Percentiles rank a stretch among this genome's conserved stretches.
Evolutionary conservation across 2,113 vertebrate species (phyloP).

Genomic region (Esox niger): DNA sequence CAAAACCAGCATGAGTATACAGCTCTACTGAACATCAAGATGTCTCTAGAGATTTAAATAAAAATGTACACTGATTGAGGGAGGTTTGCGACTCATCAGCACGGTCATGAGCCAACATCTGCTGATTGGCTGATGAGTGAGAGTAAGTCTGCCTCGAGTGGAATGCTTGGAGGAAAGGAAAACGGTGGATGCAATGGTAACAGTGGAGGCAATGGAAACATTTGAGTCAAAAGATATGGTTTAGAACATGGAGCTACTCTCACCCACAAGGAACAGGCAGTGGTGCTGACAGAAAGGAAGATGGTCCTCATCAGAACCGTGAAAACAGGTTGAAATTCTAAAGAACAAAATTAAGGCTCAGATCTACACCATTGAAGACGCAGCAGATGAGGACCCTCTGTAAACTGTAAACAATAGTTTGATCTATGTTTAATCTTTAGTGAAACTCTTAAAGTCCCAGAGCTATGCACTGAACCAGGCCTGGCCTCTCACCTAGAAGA

Average conservation of each 20-base stretch:
- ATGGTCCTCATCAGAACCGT: not conserved
- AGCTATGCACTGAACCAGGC: too few relatives aligned
- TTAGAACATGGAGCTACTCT: not conserved
- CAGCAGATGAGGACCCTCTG: conserved; percentile 34
- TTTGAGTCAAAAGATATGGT: too few relatives aligned
- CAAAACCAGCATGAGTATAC: conserved; percentile 56
- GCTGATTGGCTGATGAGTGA: conserved; percentile 1
- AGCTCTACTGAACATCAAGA: conserved; percentile 56
- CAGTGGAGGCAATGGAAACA: not conserved
- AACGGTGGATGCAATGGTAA: not conserved
- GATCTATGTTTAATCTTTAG: too few relatives aligned
- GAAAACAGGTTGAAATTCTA: conserved; percentile 5
- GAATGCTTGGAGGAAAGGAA: not conserved
- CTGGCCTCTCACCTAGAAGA: too few relatives aligned
- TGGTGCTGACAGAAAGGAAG: conserved; percentile 4
- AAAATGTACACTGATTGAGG: conserved; percentile 63
- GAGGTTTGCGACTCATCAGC: conserved; percentile 44
- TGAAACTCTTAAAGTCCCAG: too few relatives aligned
- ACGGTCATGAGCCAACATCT: conserved; percentile 28
- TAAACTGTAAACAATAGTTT: too few relatives aligned
- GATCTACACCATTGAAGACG: conserved; percentile 19
- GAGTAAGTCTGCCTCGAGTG: not conserved
- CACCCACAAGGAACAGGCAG: not conserved
- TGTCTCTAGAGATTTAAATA: conserved; percentile 60
- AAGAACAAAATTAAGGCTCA: conserved; percentile 35